Base-by-base conservation (phyloP, 2,888 invertebrate species). In the Crematogaster levior region DNA sequence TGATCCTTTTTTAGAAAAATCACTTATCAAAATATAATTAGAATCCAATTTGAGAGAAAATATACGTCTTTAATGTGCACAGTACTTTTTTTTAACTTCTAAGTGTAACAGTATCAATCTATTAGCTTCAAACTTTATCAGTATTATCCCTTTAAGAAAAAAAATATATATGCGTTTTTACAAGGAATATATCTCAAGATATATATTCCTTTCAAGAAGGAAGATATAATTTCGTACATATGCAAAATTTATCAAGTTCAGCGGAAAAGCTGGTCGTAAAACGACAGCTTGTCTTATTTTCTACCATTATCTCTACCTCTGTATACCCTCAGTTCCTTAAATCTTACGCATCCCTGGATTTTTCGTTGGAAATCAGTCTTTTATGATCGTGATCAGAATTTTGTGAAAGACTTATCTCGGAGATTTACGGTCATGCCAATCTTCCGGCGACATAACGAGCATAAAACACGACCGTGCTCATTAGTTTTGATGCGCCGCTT, bases 401-500 rank as follows among this genome's bases (percentile, higher is more conserved):
- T 56, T 56, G 77, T 43, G 48, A 68, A 68, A 56, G 77, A 68
- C 77, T 79, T 79, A 79, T 79, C 77, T 34, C 43, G 12, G 34
- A 68, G 77, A 79, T 79, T 79, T 79, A 79, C 68, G 34, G 63
- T 7, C 43, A 18, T 58, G 68, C 77, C 77, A 56, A 79, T 79
- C 77, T 79, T 18, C 24, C 34, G 43, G 68, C 66, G 43, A 68
- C 34, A 7, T 79, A 79, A 79, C 77, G 77, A 79, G 77, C 68
- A 79, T 66, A 79, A 79, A 79, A 79, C 77, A 79, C 68, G 77
- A 68, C 68, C 68, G 68, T 58, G 77, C 77, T 79, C 77, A 79
- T 79, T 79, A 79, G 77, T 79, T 79, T 68, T 79, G 77, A 79
- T 79, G 56, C 66, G 68, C 21, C 30, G 66, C 66, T n/a, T n/a